Percentiles rank a stretch among this genome's conserved stretches.
Evolutionary conservation across 2,113 vertebrate genomes (phyloP).

Genomic region (Brachionichthys hirsutus): DNA sequence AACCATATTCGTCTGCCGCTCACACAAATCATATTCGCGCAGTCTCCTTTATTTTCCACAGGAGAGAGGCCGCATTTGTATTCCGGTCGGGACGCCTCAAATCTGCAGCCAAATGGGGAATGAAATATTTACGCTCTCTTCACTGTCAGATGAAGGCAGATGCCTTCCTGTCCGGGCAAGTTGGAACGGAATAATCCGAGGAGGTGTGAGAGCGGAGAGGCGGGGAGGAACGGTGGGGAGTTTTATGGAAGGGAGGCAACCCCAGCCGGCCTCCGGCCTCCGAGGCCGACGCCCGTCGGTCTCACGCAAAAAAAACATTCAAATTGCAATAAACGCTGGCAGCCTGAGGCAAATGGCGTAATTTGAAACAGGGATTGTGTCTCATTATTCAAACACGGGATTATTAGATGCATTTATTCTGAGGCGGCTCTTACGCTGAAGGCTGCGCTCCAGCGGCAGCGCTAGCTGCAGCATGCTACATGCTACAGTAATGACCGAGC

Average conservation of each 20-base stretch:
- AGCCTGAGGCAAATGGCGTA: constrained; percentile 17
- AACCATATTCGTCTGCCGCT: constrained; percentile 35
- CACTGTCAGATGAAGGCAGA: constrained; percentile 74
- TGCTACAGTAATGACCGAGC: no score
- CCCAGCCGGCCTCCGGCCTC: constrained; percentile 37
- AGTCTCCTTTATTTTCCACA: constrained; percentile 29
- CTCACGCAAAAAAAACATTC: constrained; percentile 23
- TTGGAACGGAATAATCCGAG: constrained; percentile 70
- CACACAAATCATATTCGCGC: constrained; percentile 58
- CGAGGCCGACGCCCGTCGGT: constrained; percentile 32
- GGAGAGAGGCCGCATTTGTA: constrained; percentile 63
- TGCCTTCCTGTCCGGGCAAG: constrained; percentile 75
- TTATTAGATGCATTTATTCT: constrained; percentile 11
- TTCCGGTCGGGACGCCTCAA: constrained; percentile 54
- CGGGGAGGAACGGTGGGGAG: constrained; percentile 13
- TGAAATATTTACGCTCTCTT: constrained; percentile 77
- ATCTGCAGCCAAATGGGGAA: constrained; percentile 79
- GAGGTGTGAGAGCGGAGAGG: constrained; percentile 46
- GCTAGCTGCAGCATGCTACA: no score
- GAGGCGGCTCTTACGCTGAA: neutral
- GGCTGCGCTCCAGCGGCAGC: no score
- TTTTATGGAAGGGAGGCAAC: constrained; percentile 18
- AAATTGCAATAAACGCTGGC: constrained; percentile 20
- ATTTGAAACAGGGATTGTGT: constrained; percentile 24
- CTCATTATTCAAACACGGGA: constrained; percentile 23